These are phyloP conservation scores for Drosophila ustulata DNA, from an alignment of 2,888 invertebrate genomes.

Conservation along the genomic window DNA sequence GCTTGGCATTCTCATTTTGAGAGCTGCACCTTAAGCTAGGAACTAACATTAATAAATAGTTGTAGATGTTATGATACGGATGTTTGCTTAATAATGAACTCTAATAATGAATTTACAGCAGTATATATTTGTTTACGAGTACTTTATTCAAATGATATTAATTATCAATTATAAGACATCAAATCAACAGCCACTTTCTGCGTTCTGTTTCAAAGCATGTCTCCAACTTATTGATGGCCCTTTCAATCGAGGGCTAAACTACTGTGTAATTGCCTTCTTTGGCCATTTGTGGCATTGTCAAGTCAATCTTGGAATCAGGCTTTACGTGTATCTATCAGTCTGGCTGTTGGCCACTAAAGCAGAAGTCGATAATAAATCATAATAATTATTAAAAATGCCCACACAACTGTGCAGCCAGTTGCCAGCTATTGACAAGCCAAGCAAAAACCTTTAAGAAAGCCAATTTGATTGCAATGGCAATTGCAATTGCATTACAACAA, in stretches of 20 bases:
- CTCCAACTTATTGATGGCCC: neutral
- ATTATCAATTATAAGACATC: too few species aligned
- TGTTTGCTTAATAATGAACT: too few species aligned
- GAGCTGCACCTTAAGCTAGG: slow-evolving; percentile 25
- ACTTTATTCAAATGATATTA: too few species aligned
- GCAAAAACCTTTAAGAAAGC: slow-evolving; percentile 39
- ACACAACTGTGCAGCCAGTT: slow-evolving; percentile 31
- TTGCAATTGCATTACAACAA: slow-evolving; percentile 35
- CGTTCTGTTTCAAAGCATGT: neutral
- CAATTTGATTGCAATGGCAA: slow-evolving; percentile 18
- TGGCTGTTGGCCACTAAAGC: slow-evolving; percentile 11
- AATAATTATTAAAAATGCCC: slow-evolving; percentile 52
- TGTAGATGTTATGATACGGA: neutral
- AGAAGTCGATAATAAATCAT: slow-evolving; percentile 60
- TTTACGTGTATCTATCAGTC: slow-evolving; percentile 4
- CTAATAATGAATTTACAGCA: too few species aligned
- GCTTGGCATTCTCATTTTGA: slow-evolving; percentile 25
- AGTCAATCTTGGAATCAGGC: slow-evolving; percentile 11
- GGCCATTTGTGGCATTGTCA: slow-evolving; percentile 1
- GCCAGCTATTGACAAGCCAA: slow-evolving; percentile 37
- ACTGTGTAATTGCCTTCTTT: neutral
- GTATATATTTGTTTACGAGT: too few species aligned
- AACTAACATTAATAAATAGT: neutral
- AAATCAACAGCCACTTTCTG: too few species aligned
- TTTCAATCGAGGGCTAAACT: neutral